Evolutionary conservation across 2,113 vertebrate species (phyloP).

Genomic region (Trichomycterus rosablanca): DNA sequence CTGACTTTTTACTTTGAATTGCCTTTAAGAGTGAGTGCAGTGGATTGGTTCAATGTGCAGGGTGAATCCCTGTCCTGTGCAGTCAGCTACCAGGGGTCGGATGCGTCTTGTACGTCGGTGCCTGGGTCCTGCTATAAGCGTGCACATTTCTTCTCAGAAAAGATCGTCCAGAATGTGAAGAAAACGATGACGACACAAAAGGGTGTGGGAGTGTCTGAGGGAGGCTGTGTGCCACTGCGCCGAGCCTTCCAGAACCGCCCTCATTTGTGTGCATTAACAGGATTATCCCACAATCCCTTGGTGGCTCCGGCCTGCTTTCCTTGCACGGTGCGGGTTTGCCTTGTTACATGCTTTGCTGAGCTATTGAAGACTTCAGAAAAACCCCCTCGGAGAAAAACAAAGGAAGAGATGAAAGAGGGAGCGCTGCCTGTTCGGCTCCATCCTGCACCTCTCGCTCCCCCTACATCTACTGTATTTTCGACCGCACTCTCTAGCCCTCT

Average conservation of each 20-base stretch:
- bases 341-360: slow-evolving; percentile 50
- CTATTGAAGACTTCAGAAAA: slow-evolving; percentile 54
- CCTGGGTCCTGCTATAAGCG: neutral
- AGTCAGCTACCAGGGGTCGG: no score
- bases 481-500: slow-evolving; percentile 25
- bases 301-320: slow-evolving; percentile 41
- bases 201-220: slow-evolving; percentile 39
- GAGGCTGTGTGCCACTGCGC: slow-evolving; percentile 38
- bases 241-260: slow-evolving; percentile 42
- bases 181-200: slow-evolving; percentile 39
- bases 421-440: slow-evolving; percentile 34
- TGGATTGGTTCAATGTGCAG: neutral
- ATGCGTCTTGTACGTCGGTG: no score
- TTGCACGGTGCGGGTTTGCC: slow-evolving; percentile 38
- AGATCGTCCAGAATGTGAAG: slow-evolving; percentile 7
- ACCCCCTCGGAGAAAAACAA: slow-evolving; percentile 46
- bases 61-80: neutral
- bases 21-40: neutral
- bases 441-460: slow-evolving; percentile 36
- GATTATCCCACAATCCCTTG: slow-evolving; percentile 46
- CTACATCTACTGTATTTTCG: slow-evolving; percentile 28
- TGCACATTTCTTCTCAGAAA: slow-evolving; percentile 4
- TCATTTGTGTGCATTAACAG: slow-evolving; percentile 52
- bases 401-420: slow-evolving; percentile 46
- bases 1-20: no score